Evolutionary conservation across 2,113 vertebrate genomes (phyloP).

Genomic region (Paraplagusia blochii): DNA sequence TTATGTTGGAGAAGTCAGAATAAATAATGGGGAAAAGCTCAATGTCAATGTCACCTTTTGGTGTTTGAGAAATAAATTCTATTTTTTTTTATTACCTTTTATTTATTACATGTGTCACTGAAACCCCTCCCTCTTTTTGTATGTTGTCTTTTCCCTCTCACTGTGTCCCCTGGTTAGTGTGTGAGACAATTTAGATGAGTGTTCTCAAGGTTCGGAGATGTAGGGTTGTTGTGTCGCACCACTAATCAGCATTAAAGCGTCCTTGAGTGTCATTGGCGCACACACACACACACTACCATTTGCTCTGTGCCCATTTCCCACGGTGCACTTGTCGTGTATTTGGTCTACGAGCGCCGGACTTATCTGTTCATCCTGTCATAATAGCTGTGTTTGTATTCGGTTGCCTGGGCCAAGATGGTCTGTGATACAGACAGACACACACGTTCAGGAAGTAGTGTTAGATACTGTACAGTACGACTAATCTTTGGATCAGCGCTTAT

Average conservation of each 20-base stretch:
- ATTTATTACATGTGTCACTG: no score
- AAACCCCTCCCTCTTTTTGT: neutral
- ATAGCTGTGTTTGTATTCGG: conserved; percentile 42
- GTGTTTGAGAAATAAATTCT: no score
- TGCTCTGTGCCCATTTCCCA: conserved; percentile 44
- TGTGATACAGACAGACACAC: neutral
- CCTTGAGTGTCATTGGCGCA: conserved; percentile 45
- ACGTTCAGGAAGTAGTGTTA: neutral
- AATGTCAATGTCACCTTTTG: neutral
- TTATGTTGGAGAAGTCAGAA: neutral
- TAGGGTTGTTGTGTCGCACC: conserved; percentile 42
- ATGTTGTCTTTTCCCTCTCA: no score
- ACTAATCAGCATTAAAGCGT: conserved; percentile 54
- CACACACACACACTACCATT: conserved; percentile 4
- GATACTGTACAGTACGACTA: neutral
- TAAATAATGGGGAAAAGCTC: neutral
- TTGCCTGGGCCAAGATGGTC: conserved; percentile 2
- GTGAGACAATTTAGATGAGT: conserved; percentile 29
- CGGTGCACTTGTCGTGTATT: conserved; percentile 38
- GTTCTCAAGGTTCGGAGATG: conserved; percentile 50
- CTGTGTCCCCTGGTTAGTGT: conserved; percentile 10
- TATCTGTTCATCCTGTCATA: conserved; percentile 58
- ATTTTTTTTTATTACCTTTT: no score
- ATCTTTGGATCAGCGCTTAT: neutral
- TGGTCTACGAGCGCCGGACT: conserved; percentile 54